Conservation (phyloP, 1,140 invertebrate genomes). For the Drosophila cardini region DNA sequence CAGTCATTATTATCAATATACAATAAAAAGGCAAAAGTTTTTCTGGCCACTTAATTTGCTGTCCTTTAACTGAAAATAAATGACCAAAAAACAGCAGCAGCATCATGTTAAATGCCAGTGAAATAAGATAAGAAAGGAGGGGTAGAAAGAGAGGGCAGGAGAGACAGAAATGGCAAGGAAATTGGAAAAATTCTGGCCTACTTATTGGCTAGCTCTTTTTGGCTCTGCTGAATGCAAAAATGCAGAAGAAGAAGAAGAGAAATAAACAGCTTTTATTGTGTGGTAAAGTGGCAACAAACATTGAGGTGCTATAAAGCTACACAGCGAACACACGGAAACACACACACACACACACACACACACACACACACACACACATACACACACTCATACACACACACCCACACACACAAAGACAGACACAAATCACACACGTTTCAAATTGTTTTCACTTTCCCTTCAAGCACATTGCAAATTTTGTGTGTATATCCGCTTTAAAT, state of each 20-base stretch:
- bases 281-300: slow-evolving; percentile 68
- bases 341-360: too few relatives aligned
- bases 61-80: slow-evolving; percentile 76
- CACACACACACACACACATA: slow-evolving; percentile 35
- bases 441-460: slow-evolving; percentile 69
- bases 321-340: slow-evolving; percentile 19
- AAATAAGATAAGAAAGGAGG: slow-evolving; percentile 16
- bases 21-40: slow-evolving; percentile 66
- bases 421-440: slow-evolving; percentile 66
- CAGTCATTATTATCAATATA: slow-evolving; percentile 75
- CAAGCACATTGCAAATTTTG: slow-evolving; percentile 57
- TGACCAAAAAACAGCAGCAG: slow-evolving; percentile 44
- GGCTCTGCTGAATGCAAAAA: slow-evolving; percentile 24
- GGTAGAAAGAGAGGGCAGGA: background rate
- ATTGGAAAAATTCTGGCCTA: slow-evolving; percentile 38
- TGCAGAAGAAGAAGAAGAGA: slow-evolving; percentile 32
- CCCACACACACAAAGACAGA: slow-evolving; percentile 31
- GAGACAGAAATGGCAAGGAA: background rate
- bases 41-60: slow-evolving; percentile 70
- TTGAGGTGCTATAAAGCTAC: slow-evolving; percentile 77
- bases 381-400: background rate
- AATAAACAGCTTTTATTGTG: slow-evolving; percentile 68
- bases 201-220: slow-evolving; percentile 29
- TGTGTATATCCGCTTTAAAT: slow-evolving; percentile 40
- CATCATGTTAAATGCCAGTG: slow-evolving; percentile 49